These are phyloP conservation scores for Porites lutea DNA, from an alignment of 64 coral and sea anemone genomes.

Conservation along the genomic window DNA sequence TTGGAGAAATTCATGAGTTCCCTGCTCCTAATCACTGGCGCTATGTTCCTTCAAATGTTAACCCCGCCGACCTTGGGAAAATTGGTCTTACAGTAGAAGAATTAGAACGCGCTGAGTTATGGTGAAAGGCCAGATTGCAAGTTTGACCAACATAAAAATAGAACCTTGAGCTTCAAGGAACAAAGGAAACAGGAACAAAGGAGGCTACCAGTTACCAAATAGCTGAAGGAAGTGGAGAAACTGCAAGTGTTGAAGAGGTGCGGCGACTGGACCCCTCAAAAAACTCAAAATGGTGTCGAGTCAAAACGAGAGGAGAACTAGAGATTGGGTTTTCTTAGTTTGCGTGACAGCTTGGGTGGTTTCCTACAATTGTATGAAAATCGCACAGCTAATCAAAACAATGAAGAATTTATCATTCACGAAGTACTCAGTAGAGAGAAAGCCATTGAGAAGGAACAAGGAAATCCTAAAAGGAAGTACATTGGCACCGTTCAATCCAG, in stretches of 20 bases:
- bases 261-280: slow-evolving; percentile 52
- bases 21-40: background rate
- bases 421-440: slow-evolving; percentile 57
- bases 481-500: slow-evolving; percentile 25
- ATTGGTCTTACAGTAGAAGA: too few relatives aligned
- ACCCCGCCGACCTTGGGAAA: too few relatives aligned
- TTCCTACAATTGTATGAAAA: too few relatives aligned
- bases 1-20: slow-evolving; percentile 78
- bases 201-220: background rate
- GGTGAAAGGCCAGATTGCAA: slow-evolving; percentile 68
- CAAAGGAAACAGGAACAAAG: background rate
- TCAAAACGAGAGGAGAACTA: slow-evolving; percentile 2
- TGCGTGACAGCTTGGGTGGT: too few relatives aligned
- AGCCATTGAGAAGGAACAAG: slow-evolving; percentile 1
- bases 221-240: slow-evolving; percentile 18
- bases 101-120: background rate
- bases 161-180: background rate
- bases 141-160: slow-evolving; percentile 45
- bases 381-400: background rate
- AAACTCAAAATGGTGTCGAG: slow-evolving; percentile 69
- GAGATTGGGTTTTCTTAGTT: slow-evolving; percentile 54
- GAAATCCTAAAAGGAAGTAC: background rate
- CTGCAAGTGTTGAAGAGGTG: slow-evolving; percentile 9
- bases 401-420: slow-evolving; percentile 55
- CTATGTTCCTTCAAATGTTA: too few relatives aligned